phyloP scores from a whole-genome alignment of 1,140 invertebrate genomes.

The Ostrea edulis region DNA sequence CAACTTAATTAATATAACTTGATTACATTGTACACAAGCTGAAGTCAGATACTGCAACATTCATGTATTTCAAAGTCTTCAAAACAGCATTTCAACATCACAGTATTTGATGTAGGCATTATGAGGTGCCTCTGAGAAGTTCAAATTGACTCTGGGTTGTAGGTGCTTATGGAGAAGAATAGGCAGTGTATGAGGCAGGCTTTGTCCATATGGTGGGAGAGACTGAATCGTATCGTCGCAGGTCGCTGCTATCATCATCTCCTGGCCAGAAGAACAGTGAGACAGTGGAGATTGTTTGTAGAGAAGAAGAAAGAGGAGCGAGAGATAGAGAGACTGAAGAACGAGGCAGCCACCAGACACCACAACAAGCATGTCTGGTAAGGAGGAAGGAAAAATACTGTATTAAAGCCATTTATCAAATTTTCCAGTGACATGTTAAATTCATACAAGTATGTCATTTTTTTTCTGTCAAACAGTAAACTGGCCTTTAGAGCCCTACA shows the following conservation, averaged over 20 bases:
- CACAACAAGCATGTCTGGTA: slow-evolving; percentile 53
- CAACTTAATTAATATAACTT: too few species aligned
- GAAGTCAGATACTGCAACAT: too few species aligned
- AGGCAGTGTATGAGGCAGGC: slow-evolving; percentile 15
- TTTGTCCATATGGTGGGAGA: slow-evolving; percentile 46
- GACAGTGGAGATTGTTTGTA: slow-evolving; percentile 54
- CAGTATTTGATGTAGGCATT: too few species aligned
- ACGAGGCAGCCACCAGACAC: slow-evolving; percentile 44
- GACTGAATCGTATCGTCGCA: slow-evolving; percentile 51
- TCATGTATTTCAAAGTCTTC: too few species aligned
- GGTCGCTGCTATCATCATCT: slow-evolving; percentile 53
- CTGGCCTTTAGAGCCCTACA: slow-evolving; percentile 43
- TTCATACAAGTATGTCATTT: not conserved
- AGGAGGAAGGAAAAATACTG: not conserved
- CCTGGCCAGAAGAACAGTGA: slow-evolving; percentile 46
- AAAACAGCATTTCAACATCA: too few species aligned
- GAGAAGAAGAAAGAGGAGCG: slow-evolving; percentile 43
- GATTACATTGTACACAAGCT: too few species aligned
- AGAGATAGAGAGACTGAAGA: slow-evolving; percentile 46
- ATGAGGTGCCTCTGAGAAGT: not conserved
- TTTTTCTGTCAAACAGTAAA: slow-evolving; percentile 40
- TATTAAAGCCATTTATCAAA: not conserved
- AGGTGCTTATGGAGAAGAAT: slow-evolving; percentile 51
- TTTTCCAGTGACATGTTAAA: not conserved
- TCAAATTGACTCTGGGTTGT: not conserved